Evolutionary conservation across 2,888 invertebrate genomes (phyloP).

Genomic region (Sympetrum striolatum): DNA sequence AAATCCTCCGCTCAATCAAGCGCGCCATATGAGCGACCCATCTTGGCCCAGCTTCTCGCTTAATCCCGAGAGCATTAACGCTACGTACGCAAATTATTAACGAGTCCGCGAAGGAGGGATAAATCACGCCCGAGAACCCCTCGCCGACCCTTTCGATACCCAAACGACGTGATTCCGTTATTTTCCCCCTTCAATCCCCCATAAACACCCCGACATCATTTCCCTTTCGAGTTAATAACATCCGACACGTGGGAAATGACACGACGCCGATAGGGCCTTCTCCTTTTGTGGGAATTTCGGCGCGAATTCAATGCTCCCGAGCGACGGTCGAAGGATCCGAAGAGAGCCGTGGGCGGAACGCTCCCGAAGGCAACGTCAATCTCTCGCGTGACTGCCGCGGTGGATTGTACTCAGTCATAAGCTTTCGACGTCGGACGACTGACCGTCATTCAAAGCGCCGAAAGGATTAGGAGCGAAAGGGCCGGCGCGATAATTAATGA

Average conservation of each 20-base stretch:
- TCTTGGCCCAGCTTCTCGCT: too few relatives aligned
- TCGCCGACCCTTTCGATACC: background rate
- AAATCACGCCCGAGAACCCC: background rate
- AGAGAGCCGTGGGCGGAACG: background rate
- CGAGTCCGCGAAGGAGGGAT: background rate
- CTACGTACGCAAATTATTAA: too few relatives aligned
- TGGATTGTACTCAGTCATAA: background rate
- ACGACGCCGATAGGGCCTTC: background rate
- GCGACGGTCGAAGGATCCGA: background rate
- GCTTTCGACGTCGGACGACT: background rate
- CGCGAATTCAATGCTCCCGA: background rate
- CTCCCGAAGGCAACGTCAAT: background rate
- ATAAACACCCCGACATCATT: background rate
- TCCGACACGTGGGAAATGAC: background rate
- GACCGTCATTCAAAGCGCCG: slow-evolving; percentile 12
- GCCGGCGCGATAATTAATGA: slow-evolving; percentile 13
- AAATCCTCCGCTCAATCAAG: too few relatives aligned
- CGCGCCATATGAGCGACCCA: too few relatives aligned
- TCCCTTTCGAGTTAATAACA: background rate
- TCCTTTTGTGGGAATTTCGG: background rate
- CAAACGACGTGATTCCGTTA: background rate
- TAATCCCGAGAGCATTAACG: too few relatives aligned
- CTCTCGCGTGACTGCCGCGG: background rate
- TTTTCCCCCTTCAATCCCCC: background rate
- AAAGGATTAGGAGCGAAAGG: background rate